Conservation (phyloP, 2,888 invertebrate genomes). For the Patella ulyssiponensis region DNA sequence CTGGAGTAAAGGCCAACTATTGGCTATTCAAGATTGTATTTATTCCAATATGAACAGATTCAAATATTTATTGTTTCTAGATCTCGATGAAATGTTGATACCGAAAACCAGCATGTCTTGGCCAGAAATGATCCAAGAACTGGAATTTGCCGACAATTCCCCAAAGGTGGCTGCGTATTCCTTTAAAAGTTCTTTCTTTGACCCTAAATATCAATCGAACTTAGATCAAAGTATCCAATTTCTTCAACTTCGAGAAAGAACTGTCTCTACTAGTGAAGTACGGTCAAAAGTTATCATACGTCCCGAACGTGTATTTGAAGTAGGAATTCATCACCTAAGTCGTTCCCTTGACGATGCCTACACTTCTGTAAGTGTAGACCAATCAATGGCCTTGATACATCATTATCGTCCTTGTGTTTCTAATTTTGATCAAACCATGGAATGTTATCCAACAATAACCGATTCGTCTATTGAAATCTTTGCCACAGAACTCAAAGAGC, state of each 20-base stretch:
- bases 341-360: conserved; percentile 35
- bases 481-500: conserved; percentile 33
- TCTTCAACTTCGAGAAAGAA: conserved; percentile 53
- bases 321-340: conserved; percentile 66
- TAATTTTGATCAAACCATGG: conserved; percentile 49
- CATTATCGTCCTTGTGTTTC: conserved; percentile 55
- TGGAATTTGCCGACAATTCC: conserved; percentile 25
- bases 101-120: conserved; percentile 51
- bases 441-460: conserved; percentile 41
- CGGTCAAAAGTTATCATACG: conserved; percentile 57
- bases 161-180: conserved; percentile 48
- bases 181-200: conserved; percentile 62
- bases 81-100: conserved; percentile 69
- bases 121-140: conserved; percentile 42
- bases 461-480: conserved; percentile 51
- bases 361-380: conserved; percentile 36
- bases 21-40: conserved; percentile 70
- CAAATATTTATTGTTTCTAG: conserved; percentile 64
- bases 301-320: conserved; percentile 52
- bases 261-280: conserved; percentile 39
- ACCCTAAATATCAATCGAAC: conserved; percentile 45
- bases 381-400: conserved; percentile 49
- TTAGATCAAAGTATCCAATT: conserved; percentile 45
- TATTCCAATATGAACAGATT: conserved; percentile 63
- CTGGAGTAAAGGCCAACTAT: conserved; percentile 69